Evolutionary conservation across 2,113 vertebrate genomes (phyloP), one percentile per base, ranked within the genome.

Genomic region (Notarius lentiginosus): DNA sequence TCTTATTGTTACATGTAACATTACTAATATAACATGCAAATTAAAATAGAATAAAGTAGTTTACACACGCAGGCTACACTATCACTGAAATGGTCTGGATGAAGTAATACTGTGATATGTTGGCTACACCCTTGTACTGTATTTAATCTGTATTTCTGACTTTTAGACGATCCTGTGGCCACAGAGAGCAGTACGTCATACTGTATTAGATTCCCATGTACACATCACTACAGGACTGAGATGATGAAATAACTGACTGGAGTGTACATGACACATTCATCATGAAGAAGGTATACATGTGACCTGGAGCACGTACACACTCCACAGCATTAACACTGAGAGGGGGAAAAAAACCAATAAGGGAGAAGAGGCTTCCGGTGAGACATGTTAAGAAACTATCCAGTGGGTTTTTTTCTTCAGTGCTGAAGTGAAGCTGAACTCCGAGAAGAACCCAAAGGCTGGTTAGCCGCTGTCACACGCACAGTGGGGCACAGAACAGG

Each of bases 401-500:
- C 55, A 15, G 80, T 84, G 55, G 81, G 24, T 8, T 11, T 80
- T 20, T 61, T 55, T 76, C 22, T 87, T 86, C 76, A 55, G 60
- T 58, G 61, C 22, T 70, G 63, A 70, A 53, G n/a, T 83, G 65
- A 83, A 70, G 76, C 79, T 76, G 24, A 56, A 41, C 66, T 87
- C 91, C 63, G 84, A 85, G 27, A 85, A 94, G 94, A 92, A 91
- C 93, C 97, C 96, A 98, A 97, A 96, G 96, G 94, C 97, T 97
- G 97, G 97, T 99, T 99, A 99, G 98, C 98, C 98, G 98, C 98
- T 99, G 98, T 99, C 98, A 99, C 98, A 99, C 98, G 98, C 98
- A 99, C 98, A 99, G 98, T 99, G 98, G 97, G 95, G 94, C 92
- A 94, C 88, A 89, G 88, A 96, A 95, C 90, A 96, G 93, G 95